These are phyloP conservation scores for Isoperla grammatica DNA, from an alignment of 2,888 invertebrate species.

Conservation along the genomic window DNA sequence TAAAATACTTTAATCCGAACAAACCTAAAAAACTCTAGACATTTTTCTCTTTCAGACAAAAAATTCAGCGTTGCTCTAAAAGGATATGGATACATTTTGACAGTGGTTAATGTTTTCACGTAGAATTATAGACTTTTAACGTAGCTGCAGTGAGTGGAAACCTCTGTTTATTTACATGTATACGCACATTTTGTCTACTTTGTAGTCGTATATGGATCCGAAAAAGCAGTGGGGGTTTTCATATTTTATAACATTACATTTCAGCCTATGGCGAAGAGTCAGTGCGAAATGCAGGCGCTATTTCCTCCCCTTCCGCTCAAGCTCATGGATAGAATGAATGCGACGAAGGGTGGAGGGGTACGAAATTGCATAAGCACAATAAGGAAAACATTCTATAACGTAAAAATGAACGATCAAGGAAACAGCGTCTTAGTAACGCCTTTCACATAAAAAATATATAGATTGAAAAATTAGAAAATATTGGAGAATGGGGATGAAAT, in stretches of 20 bases:
- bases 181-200: conserved; percentile 4
- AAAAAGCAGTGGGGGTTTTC: neutral
- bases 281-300: neutral
- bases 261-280: neutral
- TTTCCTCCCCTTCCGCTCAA: neutral
- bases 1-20: too few species aligned
- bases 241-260: conserved; percentile 2
- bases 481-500: too few species aligned
- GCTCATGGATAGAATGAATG: neutral
- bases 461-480: too few species aligned
- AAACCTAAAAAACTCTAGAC: too few species aligned
- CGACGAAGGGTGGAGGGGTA: neutral
- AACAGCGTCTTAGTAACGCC: too few species aligned
- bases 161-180: neutral
- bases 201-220: neutral
- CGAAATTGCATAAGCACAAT: neutral
- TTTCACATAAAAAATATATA: too few species aligned
- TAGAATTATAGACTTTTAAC: neutral
- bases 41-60: too few species aligned
- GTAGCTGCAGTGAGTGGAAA: neutral
- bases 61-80: too few species aligned
- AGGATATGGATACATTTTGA: too few species aligned
- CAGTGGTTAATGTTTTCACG: neutral
- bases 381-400: neutral
- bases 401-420: too few species aligned